phyloP scores from a whole-genome alignment of 1,140 invertebrate genomes.

The Subanguina moxae region DNA sequence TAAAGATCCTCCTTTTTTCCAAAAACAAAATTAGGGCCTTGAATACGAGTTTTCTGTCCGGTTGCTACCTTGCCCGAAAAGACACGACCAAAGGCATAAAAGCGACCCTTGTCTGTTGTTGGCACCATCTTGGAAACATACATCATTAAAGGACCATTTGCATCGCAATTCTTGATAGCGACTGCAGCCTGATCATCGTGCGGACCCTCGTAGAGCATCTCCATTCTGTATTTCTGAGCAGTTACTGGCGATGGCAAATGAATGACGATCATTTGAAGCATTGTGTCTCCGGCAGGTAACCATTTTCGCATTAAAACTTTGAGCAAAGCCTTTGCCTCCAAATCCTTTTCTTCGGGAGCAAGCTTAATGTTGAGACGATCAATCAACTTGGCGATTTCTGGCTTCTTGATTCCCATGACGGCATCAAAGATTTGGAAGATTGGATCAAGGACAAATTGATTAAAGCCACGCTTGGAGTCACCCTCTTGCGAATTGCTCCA shows the following conservation, averaged over 20 bases:
- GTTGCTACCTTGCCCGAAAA: conserved; percentile 91
- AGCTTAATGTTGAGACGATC: conserved; percentile 85
- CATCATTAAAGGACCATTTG: too few relatives aligned
- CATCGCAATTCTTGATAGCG: conserved; percentile 79
- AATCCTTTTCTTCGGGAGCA: conserved; percentile 88
- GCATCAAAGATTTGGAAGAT: conserved; percentile 96
- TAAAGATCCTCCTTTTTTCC: conserved; percentile 99
- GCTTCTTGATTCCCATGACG: conserved; percentile 93
- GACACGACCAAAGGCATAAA: conserved; percentile 99
- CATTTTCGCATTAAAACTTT: conserved; percentile 91
- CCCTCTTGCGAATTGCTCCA: conserved; percentile 83
- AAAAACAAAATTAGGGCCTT: conserved; percentile 94
- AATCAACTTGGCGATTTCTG: conserved; percentile 79
- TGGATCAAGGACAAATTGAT: conserved; percentile 94
- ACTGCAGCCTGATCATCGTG: conserved; percentile 88
- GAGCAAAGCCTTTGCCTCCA: conserved; percentile 67
- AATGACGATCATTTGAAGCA: conserved; percentile 99
- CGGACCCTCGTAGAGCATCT: conserved; percentile 96
- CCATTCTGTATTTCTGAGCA: conserved; percentile 99
- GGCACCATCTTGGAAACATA: conserved; percentile 99
- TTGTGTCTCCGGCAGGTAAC: conserved; percentile 96
- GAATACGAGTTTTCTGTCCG: conserved; percentile 90
- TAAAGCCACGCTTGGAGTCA: conserved; percentile 89
- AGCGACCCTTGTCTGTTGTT: conserved; percentile 96
- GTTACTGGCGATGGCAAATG: conserved; percentile 98